Percentiles rank a stretch among this genome's conserved stretches.
Evolutionary conservation across 2,888 invertebrate genomes (phyloP).

Genomic region (Tachina lurida): DNA sequence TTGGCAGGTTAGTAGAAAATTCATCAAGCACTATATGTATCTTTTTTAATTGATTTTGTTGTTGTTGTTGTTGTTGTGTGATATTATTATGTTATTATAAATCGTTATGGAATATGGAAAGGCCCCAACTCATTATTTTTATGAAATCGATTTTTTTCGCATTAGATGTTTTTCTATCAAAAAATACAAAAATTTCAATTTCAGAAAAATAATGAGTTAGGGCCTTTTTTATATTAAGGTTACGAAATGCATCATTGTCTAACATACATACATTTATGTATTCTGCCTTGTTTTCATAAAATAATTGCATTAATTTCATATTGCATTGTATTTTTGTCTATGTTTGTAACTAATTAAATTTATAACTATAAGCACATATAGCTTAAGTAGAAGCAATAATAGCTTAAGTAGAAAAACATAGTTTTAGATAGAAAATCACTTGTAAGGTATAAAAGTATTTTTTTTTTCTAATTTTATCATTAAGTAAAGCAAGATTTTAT

Average conservation of each 20-base stretch:
- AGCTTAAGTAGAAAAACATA: no score
- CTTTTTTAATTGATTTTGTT: constrained; percentile 50
- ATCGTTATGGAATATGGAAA: no score
- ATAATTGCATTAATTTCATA: constrained; percentile 43
- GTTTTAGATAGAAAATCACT: no score
- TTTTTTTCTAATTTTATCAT: no score
- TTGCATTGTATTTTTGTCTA: constrained; percentile 36
- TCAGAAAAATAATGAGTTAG: no score
- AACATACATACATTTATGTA: not conserved
- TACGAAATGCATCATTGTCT: not conserved
- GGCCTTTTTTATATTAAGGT: no score
- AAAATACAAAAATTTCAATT: no score
- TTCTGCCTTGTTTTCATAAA: constrained; percentile 40
- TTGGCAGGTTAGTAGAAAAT: constrained; percentile 85
- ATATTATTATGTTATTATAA: constrained; percentile 24
- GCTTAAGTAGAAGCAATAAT: not conserved
- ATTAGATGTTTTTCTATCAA: no score
- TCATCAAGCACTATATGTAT: constrained; percentile 41
- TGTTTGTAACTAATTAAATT: constrained; percentile 37
- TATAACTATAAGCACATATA: not conserved
- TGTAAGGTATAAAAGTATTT: no score
- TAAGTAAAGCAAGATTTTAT: no score
- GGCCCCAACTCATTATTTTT: no score
- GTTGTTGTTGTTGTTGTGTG: constrained; percentile 26
- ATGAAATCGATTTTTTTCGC: no score